These are phyloP conservation scores for Eclectus roratus DNA, from an alignment of 2,113 vertebrate species.

Conservation along the genomic window DNA sequence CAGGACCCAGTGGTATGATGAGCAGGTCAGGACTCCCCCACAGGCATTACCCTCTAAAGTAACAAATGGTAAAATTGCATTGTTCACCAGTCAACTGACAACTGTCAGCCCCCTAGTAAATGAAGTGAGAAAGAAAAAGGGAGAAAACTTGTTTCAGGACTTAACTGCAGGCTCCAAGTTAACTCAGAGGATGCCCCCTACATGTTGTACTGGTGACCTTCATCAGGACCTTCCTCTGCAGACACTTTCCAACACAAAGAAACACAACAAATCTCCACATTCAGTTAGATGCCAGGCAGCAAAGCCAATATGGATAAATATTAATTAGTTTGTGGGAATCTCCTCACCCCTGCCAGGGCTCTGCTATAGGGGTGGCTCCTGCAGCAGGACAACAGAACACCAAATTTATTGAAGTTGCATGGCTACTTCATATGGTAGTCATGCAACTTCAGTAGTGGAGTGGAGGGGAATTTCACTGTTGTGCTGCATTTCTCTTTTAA, in stretches of 20 bases:
- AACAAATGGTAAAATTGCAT: not conserved
- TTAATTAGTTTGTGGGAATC: not conserved
- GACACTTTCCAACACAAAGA: not conserved
- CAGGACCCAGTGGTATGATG: not conserved
- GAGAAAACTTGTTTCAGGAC: not conserved
- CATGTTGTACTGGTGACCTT: no score
- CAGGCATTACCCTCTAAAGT: not conserved
- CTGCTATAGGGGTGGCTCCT: not conserved
- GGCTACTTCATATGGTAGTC: not conserved
- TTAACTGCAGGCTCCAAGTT: not conserved
- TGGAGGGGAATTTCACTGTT: not conserved
- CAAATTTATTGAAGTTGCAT: not conserved
- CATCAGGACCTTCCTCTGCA: not conserved
- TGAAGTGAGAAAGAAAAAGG: not conserved
- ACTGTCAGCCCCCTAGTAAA: not conserved
- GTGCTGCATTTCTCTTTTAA: not conserved
- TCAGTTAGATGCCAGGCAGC: accelerated
- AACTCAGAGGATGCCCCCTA: not conserved
- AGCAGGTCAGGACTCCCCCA: not conserved
- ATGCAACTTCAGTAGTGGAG: not conserved
- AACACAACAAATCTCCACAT: not conserved
- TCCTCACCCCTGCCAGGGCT: not conserved
- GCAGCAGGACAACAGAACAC: not conserved
- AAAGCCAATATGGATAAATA: not conserved
- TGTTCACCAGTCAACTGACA: not conserved